Base-by-base conservation (phyloP, 2,888 invertebrate species). In the Coremacera marginata region DNA sequence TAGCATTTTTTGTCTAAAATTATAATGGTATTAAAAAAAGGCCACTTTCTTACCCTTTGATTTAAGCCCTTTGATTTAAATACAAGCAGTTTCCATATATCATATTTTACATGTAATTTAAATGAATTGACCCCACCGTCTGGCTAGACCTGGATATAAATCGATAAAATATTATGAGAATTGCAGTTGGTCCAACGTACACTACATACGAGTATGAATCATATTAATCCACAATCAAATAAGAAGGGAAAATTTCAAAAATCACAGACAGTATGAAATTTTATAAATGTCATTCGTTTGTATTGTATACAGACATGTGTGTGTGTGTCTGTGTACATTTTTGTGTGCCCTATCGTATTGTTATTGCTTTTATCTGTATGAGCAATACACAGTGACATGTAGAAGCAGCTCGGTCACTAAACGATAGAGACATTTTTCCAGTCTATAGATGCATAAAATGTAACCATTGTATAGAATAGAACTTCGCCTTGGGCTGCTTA, bases 361-460 rank as follows among this genome's bases (percentile, higher is more conserved):
- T 27, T 51, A 51, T 27, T 68, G 51, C 51, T 68, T 49, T 68
- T 16, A 51, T 49, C 51, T 49, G 25, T n/a, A 51, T 22, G 19
- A 11, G 44, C 1, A 44, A 44, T 11, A 44, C 11, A 11, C 11
- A 44, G 44, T 44, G 68, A 8, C 27, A 27, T 27, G 51, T 7
- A 1, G 51, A 25, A 51, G 68, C 51, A 25, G 51, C 51, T 51
- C 14, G 44, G 44, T 44, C 68, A 68, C 27, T 68, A 27, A 31
- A 27, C 68, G 14, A 60, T 44, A 68, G 68, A 68, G 51, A 68
- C 51, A 51, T 68, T 68, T 68, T 68, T 49, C 51, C 49, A 49
- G 62, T 44, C 60, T 62, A 72, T 62, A 72, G 62, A 72, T 72
- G 72, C 49, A 31, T 72, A 19, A 44, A 44, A 44, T 34, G 72